Evolutionary conservation across 2,797 vertebrate species (phyloP).

Genomic region (Poecilia velifera): DNA sequence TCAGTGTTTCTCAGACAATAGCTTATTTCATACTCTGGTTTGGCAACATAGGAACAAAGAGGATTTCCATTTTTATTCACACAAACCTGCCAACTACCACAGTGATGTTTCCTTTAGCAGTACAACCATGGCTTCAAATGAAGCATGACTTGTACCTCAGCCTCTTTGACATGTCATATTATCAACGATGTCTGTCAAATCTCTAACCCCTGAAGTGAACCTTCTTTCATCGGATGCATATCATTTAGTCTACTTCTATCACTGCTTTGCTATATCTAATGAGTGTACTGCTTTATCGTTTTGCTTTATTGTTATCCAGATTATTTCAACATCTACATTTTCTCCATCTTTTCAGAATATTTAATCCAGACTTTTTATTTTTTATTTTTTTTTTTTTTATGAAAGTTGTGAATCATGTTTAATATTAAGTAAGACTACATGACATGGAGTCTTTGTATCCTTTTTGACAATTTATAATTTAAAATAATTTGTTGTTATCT

Average conservation of each 20-base stretch:
- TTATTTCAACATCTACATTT: not conserved
- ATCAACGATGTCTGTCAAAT: not conserved
- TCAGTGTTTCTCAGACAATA: conserved; percentile 21
- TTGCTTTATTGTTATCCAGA: not conserved
- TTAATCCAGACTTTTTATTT: not conserved
- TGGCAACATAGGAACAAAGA: not conserved
- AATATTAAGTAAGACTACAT: not conserved
- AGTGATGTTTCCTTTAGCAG: not conserved
- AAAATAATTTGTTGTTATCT: not conserved
- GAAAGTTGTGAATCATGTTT: not conserved
- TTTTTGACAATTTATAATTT: not conserved
- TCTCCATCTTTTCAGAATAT: not conserved
- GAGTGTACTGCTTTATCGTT: not conserved
- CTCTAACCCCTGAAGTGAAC: not conserved
- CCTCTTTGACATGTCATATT: not conserved
- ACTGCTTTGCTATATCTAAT: not conserved
- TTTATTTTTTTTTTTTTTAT: not conserved
- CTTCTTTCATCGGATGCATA: not conserved
- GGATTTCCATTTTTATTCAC: not conserved
- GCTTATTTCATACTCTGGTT: not conserved
- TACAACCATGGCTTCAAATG: not conserved
- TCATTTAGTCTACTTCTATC: not conserved
- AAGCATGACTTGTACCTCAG: not conserved
- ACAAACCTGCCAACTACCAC: not conserved
- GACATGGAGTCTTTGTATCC: not conserved